Percentiles rank a stretch among this genome's conserved stretches.
Evolutionary conservation across 2,888 invertebrate species (phyloP).

Genomic region (Himalopsyche kuldschensis): DNA sequence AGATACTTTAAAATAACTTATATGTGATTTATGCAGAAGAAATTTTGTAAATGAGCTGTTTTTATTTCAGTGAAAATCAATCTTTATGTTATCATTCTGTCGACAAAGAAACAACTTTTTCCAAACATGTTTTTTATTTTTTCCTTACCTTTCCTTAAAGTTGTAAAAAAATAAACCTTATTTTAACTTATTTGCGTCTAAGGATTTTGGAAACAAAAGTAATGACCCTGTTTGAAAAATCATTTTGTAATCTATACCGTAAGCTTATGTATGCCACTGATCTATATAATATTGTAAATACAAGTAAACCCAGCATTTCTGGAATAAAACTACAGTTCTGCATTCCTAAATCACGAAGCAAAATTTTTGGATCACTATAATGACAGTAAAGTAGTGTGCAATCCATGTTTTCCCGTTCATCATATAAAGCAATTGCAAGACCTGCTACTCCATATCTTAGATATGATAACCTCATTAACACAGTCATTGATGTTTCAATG

Average conservation of each 20-base stretch:
- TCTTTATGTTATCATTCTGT: neutral
- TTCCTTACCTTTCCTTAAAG: too few species aligned
- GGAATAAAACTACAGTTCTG: constrained; percentile 52
- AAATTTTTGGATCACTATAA: constrained; percentile 58
- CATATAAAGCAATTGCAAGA: constrained; percentile 61
- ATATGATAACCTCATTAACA: constrained; percentile 63
- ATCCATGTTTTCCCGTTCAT: constrained; percentile 61
- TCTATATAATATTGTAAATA: constrained; percentile 61
- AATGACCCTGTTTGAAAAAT: constrained; percentile 60
- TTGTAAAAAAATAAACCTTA: too few species aligned
- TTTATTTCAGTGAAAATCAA: too few species aligned
- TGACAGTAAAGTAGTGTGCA: constrained; percentile 66
- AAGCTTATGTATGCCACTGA: constrained; percentile 60
- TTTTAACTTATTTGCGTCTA: constrained; percentile 51
- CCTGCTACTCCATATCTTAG: constrained; percentile 72
- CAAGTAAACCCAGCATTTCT: constrained; percentile 61
- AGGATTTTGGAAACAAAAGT: constrained; percentile 60
- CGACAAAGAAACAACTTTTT: too few species aligned
- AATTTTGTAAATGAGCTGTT: too few species aligned
- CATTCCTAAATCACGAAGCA: constrained; percentile 70
- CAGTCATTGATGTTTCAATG: constrained; percentile 59
- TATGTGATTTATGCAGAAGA: too few species aligned
- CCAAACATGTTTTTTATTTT: too few species aligned
- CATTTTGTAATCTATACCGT: constrained; percentile 60
- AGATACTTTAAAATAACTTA: too few species aligned